Evolutionary conservation across 1,140 invertebrate species (phyloP).

Genomic region (Vanessa tameamea): DNA sequence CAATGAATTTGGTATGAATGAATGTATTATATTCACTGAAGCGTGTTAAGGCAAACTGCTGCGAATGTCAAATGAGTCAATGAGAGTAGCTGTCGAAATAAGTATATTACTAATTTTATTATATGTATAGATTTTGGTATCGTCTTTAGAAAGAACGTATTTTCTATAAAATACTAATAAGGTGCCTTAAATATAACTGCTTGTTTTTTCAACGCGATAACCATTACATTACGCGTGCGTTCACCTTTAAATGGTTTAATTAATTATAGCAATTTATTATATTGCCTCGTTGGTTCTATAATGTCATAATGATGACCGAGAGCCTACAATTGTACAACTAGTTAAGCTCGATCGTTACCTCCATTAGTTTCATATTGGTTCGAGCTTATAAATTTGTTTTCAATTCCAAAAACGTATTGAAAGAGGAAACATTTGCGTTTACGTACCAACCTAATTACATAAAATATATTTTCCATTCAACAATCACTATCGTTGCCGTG

Average conservation of each 20-base stretch:
- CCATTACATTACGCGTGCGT: constrained; percentile 28
- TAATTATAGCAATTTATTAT: constrained; percentile 29
- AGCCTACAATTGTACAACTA: not conserved
- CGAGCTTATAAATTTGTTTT: not conserved
- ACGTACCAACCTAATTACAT: not conserved
- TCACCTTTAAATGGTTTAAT: constrained; percentile 21
- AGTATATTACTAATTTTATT: not conserved
- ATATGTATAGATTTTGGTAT: not conserved
- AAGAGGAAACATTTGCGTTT: not conserved
- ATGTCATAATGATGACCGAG: constrained; percentile 1
- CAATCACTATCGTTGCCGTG: constrained; percentile 5
- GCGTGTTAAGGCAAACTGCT: not conserved
- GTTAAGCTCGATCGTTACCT: not conserved
- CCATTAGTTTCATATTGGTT: not conserved
- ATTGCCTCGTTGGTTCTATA: constrained; percentile 2
- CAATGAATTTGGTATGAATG: not conserved
- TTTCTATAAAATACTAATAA: constrained; percentile 22
- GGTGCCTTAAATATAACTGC: constrained; percentile 19
- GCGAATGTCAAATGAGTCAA: not conserved
- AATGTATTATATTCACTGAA: not conserved
- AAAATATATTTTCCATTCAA: not conserved
- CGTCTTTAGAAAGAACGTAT: constrained; percentile 10
- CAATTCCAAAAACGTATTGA: not conserved
- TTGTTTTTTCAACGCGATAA: constrained; percentile 28
- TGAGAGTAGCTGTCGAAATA: not conserved